A percentile compares a stretch with the other conserved stretches of the same genome.
phyloP scores from a whole-genome alignment of 2,797 vertebrate species.

The Phalloptychus januarius region DNA sequence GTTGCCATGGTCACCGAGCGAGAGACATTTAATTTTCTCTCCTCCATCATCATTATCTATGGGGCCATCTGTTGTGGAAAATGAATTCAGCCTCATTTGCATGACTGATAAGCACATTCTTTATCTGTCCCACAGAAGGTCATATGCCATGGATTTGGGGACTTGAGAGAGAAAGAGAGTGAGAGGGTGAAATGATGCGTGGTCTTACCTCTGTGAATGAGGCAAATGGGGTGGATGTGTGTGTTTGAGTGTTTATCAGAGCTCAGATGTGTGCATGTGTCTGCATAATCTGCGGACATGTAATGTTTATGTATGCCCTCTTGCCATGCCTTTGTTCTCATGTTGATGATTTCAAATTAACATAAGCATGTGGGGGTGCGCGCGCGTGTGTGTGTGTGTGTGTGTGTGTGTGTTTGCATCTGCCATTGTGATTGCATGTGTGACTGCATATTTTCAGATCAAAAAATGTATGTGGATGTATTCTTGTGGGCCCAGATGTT shows the following conservation, averaged over 20 bases:
- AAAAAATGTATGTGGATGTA: slow-evolving; percentile 1
- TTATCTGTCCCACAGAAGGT: slow-evolving; percentile 99
- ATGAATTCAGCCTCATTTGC: slow-evolving; percentile 99
- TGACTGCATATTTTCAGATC: slow-evolving; percentile 22
- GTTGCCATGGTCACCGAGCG: slow-evolving; percentile 99
- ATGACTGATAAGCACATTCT: slow-evolving; percentile 99
- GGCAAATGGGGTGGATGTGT: slow-evolving; percentile 58
- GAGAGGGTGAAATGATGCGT: slow-evolving; percentile 73
- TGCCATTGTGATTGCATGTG: slow-evolving; percentile 24
- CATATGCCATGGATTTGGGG: slow-evolving; percentile 99
- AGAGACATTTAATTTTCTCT: slow-evolving; percentile 99
- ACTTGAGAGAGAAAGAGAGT: slow-evolving; percentile 74
- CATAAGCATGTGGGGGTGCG: slow-evolving; percentile 46
- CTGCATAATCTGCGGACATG: slow-evolving; percentile 69
- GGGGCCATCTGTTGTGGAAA: slow-evolving; percentile 99
- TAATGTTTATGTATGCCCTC: slow-evolving; percentile 73
- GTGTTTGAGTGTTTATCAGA: slow-evolving; percentile 50
- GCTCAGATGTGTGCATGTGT: slow-evolving; percentile 58
- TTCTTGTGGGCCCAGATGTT: not conserved
- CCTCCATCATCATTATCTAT: slow-evolving; percentile 99
- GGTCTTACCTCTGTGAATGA: slow-evolving; percentile 64
- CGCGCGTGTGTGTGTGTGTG: no score
- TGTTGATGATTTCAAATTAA: slow-evolving; percentile 57
- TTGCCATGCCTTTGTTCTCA: slow-evolving; percentile 70
- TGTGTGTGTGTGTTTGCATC: slow-evolving; percentile 14